These are phyloP conservation scores for Vireo altiloquus DNA, from an alignment of 2,113 vertebrate species.

Conservation along the genomic window DNA sequence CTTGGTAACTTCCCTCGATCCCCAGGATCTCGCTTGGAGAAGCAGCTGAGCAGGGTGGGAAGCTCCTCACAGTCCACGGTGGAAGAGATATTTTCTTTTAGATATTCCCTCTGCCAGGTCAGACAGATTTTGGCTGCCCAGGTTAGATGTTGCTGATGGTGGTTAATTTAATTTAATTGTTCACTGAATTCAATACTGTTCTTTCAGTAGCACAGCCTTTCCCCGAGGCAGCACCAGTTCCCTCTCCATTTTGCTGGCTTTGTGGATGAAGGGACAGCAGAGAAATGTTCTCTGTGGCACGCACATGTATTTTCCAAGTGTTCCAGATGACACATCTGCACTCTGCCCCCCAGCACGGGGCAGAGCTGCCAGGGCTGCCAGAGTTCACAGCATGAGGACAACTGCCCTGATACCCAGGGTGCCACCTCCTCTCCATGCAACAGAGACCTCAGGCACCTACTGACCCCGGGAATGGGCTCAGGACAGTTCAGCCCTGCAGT, in stretches of 20 bases:
- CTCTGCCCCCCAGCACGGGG: fast-evolving
- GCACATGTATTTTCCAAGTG: neutral
- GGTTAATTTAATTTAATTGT: neutral
- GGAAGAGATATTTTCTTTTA: neutral
- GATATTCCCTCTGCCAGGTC: neutral
- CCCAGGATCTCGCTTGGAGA: neutral
- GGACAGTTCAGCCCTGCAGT: neutral
- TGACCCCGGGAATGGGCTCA: neutral
- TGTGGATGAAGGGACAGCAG: neutral
- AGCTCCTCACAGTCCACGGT: neutral
- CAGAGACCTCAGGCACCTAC: neutral
- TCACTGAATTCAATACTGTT: neutral
- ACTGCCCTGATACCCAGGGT: neutral
- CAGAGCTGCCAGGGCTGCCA: neutral
- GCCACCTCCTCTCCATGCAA: fast-evolving
- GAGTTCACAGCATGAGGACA: neutral
- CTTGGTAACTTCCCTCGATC: neutral
- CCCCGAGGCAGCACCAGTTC: neutral
- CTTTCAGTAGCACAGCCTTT: neutral
- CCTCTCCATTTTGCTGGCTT: neutral
- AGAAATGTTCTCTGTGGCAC: neutral
- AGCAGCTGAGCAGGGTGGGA: neutral
- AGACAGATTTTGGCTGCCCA: neutral
- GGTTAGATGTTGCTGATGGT: neutral
- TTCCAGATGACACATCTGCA: neutral